A percentile compares a stretch with the other conserved stretches of the same genome.
Evolutionary conservation across 2,888 invertebrate genomes (phyloP).

Genomic region (Epicampocera succincta): DNA sequence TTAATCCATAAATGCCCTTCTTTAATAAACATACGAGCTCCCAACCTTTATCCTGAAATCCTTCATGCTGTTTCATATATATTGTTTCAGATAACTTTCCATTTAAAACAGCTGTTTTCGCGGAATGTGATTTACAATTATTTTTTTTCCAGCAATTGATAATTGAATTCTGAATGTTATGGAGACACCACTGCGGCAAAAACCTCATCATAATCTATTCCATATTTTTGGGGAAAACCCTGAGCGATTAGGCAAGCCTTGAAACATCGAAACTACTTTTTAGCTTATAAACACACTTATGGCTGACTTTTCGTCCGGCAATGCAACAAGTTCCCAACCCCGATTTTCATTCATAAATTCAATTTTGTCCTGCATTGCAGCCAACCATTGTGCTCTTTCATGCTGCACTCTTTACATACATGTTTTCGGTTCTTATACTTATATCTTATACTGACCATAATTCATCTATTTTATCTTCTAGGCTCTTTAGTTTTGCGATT

Average conservation of each 20-base stretch:
- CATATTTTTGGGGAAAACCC: slow-evolving; percentile 59
- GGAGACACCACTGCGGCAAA: no score
- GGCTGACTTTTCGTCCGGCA: slow-evolving; percentile 69
- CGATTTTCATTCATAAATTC: slow-evolving; percentile 25
- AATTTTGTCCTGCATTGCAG: slow-evolving; percentile 46
- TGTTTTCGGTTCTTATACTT: slow-evolving; percentile 40
- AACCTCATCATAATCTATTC: no score
- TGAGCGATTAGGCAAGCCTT: slow-evolving; percentile 63
- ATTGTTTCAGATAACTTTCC: no score
- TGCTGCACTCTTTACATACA: slow-evolving; percentile 34
- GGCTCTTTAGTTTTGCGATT: slow-evolving; percentile 37
- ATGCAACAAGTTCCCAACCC: slow-evolving; percentile 48
- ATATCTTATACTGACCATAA: slow-evolving; percentile 21
- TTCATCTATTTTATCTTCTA: slow-evolving; percentile 55
- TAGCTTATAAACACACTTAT: slow-evolving; percentile 68
- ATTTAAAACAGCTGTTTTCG: no score
- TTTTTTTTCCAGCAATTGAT: no score
- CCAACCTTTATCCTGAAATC: no score
- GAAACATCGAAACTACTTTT: slow-evolving; percentile 51
- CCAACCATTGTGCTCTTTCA: slow-evolving; percentile 24
- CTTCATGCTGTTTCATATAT: no score
- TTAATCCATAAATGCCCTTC: no score
- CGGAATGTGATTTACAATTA: no score
- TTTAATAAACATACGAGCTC: no score
- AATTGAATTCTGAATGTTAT: no score